These are phyloP conservation scores for Rhinogobio ventralis DNA, from an alignment of 2,797 vertebrate species.

Conservation along the genomic window DNA sequence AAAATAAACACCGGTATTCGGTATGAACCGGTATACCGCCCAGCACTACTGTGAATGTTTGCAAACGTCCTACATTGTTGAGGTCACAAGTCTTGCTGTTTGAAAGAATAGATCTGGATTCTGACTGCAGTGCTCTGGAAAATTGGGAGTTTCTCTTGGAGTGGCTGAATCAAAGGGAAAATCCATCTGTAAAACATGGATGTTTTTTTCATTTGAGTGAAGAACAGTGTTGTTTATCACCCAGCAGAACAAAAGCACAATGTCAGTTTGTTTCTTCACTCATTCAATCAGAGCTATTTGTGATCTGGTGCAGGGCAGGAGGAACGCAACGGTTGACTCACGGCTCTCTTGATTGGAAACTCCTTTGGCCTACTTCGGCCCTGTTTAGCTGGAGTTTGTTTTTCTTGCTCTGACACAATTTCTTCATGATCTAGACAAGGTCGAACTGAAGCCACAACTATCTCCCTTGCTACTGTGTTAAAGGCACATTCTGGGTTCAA, in stretches of 20 bases:
- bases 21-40: no score
- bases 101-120: background rate
- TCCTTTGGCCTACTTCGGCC: constrained; percentile 32
- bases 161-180: background rate
- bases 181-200: no score
- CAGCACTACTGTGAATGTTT: no score
- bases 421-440: constrained; percentile 23
- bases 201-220: background rate
- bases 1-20: no score
- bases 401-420: constrained; percentile 16
- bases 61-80: background rate
- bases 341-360: constrained; percentile 26
- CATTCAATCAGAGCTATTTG: constrained; percentile 28
- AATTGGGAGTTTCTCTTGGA: background rate
- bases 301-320: background rate
- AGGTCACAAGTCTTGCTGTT: background rate
- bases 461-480: background rate
- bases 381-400: constrained; percentile 46
- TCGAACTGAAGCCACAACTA: constrained; percentile 1
- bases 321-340: constrained; percentile 31
- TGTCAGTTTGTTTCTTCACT: background rate
- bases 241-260: background rate
- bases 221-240: background rate
- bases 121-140: background rate
- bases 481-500: background rate